Evolutionary conservation across 2,797 vertebrate genomes (phyloP).

Genomic region (Pteropus rufus): DNA sequence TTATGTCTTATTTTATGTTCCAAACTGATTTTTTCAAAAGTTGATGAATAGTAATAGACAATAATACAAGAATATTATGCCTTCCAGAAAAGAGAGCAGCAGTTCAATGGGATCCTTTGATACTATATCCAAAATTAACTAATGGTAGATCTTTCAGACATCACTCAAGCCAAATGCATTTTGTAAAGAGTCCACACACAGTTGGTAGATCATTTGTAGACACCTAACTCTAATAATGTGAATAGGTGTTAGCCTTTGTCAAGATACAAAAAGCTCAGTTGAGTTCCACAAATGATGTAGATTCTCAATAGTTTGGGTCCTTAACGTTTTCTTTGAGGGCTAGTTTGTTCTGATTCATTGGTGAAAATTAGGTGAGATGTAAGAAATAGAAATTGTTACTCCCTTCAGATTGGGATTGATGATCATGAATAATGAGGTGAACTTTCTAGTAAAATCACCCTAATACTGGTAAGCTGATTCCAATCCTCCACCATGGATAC

Average conservation of each 20-base stretch:
- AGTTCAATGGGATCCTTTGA: background rate
- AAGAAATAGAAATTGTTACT: conserved; percentile 10
- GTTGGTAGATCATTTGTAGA: background rate
- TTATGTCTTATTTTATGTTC: background rate
- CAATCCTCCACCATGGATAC: background rate
- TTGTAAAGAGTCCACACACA: background rate
- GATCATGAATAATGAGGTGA: conserved; percentile 62
- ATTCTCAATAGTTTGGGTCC: background rate
- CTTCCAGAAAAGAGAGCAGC: background rate
- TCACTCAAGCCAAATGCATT: background rate
- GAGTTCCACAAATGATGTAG: background rate
- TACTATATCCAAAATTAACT: background rate
- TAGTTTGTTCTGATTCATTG: conserved; percentile 65
- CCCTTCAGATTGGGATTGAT: conserved; percentile 47
- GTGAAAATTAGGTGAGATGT: conserved; percentile 47
- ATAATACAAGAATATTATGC: background rate
- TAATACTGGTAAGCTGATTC: background rate
- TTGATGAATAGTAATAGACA: background rate
- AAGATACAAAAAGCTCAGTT: background rate
- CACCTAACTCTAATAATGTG: background rate
- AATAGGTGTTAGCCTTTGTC: background rate
- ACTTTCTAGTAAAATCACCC: conserved; percentile 37
- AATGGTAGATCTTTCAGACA: background rate
- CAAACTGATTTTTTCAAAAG: background rate
- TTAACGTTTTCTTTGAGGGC: conserved; percentile 58